Conservation (phyloP, 2,888 invertebrate genomes). For the Pristionchus japonicus region DNA sequence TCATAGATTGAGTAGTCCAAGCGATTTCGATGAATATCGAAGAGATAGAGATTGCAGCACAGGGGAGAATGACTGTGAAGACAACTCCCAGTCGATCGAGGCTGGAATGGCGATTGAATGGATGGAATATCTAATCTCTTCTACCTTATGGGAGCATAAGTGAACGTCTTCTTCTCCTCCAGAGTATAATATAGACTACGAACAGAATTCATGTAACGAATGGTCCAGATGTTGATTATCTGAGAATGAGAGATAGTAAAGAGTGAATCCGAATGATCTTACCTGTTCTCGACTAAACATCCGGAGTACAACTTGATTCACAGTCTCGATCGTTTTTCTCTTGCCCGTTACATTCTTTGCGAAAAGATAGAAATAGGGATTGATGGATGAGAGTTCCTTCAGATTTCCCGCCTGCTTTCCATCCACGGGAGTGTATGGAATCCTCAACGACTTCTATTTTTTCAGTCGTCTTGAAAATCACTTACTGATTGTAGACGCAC, state of each 20-base stretch:
- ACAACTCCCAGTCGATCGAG: not conserved
- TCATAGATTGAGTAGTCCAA: not conserved
- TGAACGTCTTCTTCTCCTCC: not conserved
- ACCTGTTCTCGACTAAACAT: not conserved
- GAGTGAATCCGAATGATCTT: not conserved
- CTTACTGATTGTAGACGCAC: not conserved
- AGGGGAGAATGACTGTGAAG: not conserved
- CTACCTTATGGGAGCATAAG: not conserved
- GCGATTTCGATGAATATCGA: not conserved
- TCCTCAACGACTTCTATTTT: not conserved
- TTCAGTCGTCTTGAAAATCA: not conserved
- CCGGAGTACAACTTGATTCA: slow-evolving; percentile 16
- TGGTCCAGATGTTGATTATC: not conserved
- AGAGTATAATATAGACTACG: not conserved
- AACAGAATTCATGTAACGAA: not conserved
- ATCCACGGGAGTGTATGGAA: not conserved
- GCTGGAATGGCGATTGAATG: not conserved
- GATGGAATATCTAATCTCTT: not conserved
- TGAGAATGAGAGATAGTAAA: not conserved
- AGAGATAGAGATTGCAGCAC: not conserved
- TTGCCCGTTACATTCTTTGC: not conserved
- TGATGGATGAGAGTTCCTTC: not conserved
- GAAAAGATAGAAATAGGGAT: slow-evolving; percentile 33
- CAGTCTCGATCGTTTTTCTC: not conserved
- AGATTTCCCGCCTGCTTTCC: not conserved